Evolutionary conservation across 2,797 vertebrate species (phyloP), one percentile per base, ranked within the genome.

Genomic region (Graptemys geographica): DNA sequence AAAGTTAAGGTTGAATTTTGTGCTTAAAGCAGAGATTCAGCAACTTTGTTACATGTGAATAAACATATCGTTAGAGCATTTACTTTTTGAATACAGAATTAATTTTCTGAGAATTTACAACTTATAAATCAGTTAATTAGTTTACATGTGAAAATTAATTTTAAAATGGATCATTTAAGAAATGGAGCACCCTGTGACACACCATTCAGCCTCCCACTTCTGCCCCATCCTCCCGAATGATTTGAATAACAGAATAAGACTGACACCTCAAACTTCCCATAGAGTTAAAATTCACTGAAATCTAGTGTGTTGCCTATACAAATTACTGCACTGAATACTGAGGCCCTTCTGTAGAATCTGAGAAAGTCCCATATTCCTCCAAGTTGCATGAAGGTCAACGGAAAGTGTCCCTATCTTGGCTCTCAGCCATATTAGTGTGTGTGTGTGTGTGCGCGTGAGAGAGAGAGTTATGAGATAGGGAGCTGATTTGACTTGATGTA

Each of bases 341-440:
- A 74, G 12, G 37, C 21, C 41, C 37, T 74, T 25, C 1, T 4
- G 3, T 59, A 9, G 21, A 97, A 86, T 28, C 52, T 4, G 16
- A 88, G 11, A 88, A 69, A 19, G n/a, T 80, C 51, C 3, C 5
- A 31, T 16, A 56, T 91, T 72, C 47, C 87, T 52, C 41, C 4
- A 52, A 18, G 33, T 49, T 11, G 47, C 83, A 57, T 44, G 21
- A 86, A 79, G 81, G 4, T 65, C 15, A 80, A 4, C 6, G 56
- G 1, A 49, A 44, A 1, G 31, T 74, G 2, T 88, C 31, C 28
- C 49, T 87, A 44, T 44, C 89, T 93, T 59, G 2, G 1, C 79
- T 93, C 94, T 90, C 90, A 85, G 92, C 91, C 65, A 92, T 11
- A 93, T 92, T 94, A 87, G 21, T 74, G 6, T 25, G 21, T 27